Evolutionary conservation across 2,888 invertebrate genomes (phyloP), one percentile per base, ranked within the genome.

Genomic region (Sarcophaga subvicina): DNA sequence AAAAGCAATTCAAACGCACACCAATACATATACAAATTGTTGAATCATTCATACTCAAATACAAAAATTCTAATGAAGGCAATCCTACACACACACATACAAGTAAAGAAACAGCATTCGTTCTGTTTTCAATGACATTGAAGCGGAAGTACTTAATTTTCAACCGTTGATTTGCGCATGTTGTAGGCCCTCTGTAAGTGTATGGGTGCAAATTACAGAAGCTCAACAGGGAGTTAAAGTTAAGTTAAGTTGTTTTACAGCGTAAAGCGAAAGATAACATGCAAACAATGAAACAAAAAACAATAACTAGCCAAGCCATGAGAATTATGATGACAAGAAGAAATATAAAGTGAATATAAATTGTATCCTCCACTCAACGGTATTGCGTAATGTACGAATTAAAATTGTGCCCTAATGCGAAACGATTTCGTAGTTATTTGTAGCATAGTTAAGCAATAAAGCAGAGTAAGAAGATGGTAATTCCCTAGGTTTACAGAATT

Each of bases 121-220:
- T 37, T 37, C 37, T 37, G 20, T 49, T 54, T 60, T 37, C 37
- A 37, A 8, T 75, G 84, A 76, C 79, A 66, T 81, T 87, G 71
- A 47, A 84, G 22, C 87, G 87, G 87, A 87, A 87, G 79, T 84
- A 87, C 87, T 87, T 87, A 76, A 87, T 87, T 84, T 84, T 82
- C 66, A 81, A 66, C 63, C 71, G 83, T 64, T 37, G 45, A 11
- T 67, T 6, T 62, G 66, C 59, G 62, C 79, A 49, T 60, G 37
- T 73, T 54, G 25, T 47, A 70, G 17, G 64, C 67, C 37, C 37
- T 25, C 64, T 72, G 12, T 73, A 22, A 54, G 37, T 63, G 37
- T 4, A 11, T 64, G 63, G 14, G 47, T 67, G 17, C 66, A 63
- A 54, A 47, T 78, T 70, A 59, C 80, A 76, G 75, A 64, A 80